Conservation (phyloP, 2,113 vertebrate species). For the Euleptes europaea region DNA sequence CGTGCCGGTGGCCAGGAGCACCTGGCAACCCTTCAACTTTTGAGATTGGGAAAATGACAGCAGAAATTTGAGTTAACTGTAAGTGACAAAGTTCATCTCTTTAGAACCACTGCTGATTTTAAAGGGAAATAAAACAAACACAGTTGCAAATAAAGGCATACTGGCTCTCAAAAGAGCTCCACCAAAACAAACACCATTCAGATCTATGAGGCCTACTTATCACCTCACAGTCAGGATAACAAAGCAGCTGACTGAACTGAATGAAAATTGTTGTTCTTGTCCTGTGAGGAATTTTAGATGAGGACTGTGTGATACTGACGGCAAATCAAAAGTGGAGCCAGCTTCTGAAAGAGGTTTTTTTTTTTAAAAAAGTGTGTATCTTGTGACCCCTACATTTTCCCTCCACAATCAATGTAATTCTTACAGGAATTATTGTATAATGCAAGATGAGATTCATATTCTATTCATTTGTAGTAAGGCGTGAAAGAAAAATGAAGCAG, state of each 20-base stretch:
- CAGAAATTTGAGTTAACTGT: conserved; percentile 31
- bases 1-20: too few relatives aligned
- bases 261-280: conserved; percentile 19
- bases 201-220: background rate
- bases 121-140: background rate
- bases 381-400: background rate
- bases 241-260: conserved; percentile 41
- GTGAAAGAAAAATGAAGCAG: background rate
- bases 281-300: conserved; percentile 15
- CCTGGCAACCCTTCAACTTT: conserved; percentile 11
- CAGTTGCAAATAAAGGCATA: conserved; percentile 26
- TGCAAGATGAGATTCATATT: background rate
- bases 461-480: background rate
- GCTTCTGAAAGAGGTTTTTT: background rate
- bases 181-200: background rate
- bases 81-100: conserved; percentile 41
- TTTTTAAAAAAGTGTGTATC: background rate
- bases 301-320: background rate
- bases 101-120: conserved; percentile 42
- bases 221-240: conserved; percentile 7
- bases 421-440: too few relatives aligned
- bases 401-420: background rate
- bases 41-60: conserved; percentile 40
- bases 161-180: background rate
- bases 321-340: background rate